Evolutionary conservation across 2,888 invertebrate genomes (phyloP).

Genomic region (Gari tellinella): DNA sequence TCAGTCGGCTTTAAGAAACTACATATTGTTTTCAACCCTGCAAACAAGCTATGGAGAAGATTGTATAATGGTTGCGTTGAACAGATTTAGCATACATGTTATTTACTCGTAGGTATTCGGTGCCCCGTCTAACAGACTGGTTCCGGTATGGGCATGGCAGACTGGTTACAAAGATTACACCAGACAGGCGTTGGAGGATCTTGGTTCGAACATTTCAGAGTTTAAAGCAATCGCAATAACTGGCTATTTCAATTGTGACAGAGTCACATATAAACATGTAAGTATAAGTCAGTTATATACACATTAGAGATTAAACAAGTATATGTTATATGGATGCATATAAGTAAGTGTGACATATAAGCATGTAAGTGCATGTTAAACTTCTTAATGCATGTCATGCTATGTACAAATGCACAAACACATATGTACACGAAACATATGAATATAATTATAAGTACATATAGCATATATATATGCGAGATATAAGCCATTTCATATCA

Average conservation of each 20-base stretch:
- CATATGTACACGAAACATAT: too few species aligned
- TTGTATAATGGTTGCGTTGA: too few species aligned
- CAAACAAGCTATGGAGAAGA: not conserved
- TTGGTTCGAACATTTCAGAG: slow-evolving; percentile 51
- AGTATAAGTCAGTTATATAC: too few species aligned
- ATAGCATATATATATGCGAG: too few species aligned
- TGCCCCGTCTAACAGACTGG: slow-evolving; percentile 25
- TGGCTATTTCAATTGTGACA: slow-evolving; percentile 67
- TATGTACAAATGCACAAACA: too few species aligned
- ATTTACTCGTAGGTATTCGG: slow-evolving; percentile 45
- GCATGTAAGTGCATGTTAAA: too few species aligned
- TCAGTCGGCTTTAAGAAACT: not conserved
- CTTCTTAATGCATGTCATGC: too few species aligned
- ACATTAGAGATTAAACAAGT: too few species aligned
- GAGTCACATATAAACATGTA: slow-evolving; percentile 62
- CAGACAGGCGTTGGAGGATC: slow-evolving; percentile 66
- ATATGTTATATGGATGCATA: too few species aligned
- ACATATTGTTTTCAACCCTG: not conserved
- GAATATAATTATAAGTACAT: too few species aligned
- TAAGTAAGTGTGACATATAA: too few species aligned
- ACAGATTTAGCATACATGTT: not conserved
- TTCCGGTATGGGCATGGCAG: slow-evolving; percentile 73
- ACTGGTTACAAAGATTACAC: slow-evolving; percentile 72
- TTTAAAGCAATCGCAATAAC: slow-evolving; percentile 70
- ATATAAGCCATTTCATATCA: too few species aligned